Evolutionary conservation across 2,888 invertebrate genomes (phyloP).

Genomic region (Cephus pulcher): DNA sequence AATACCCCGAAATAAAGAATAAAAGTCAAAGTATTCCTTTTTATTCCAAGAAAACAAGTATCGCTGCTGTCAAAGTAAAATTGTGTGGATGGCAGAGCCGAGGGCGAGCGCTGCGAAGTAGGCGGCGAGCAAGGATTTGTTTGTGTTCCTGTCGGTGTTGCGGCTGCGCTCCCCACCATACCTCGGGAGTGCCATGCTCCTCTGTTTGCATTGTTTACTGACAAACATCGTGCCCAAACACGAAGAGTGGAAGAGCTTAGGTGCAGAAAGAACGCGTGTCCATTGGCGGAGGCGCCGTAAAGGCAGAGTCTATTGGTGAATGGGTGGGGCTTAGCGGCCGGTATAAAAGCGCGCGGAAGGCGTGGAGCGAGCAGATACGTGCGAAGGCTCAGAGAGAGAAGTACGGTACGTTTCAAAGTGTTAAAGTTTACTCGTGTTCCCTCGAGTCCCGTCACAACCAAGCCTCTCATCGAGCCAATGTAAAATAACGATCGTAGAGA

Average conservation of each 20-base stretch:
- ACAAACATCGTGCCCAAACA: constrained; percentile 61
- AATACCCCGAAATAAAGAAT: constrained; percentile 6
- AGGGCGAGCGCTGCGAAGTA: constrained; percentile 9
- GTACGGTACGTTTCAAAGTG: not conserved
- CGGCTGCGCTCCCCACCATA: constrained; percentile 55
- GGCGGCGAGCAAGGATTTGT: constrained; percentile 46
- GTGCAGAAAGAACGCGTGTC: not conserved
- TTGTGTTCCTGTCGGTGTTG: constrained; percentile 48
- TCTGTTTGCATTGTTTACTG: constrained; percentile 60
- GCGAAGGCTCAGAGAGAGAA: constrained; percentile 35
- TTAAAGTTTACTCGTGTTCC: not conserved
- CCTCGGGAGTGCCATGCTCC: constrained; percentile 26
- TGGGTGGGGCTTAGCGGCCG: constrained; percentile 28
- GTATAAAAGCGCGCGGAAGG: constrained; percentile 40
- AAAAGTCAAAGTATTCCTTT: not conserved
- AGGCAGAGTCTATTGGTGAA: not conserved
- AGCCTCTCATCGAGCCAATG: not conserved
- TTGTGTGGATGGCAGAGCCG: not conserved
- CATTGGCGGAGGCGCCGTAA: constrained; percentile 25
- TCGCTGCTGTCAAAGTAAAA: not conserved
- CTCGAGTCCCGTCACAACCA: constrained; percentile 4
- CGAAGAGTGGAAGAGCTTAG: constrained; percentile 23
- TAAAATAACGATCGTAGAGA: not conserved
- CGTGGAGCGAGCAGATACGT: constrained; percentile 46
- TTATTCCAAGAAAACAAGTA: not conserved